Base-by-base conservation (phyloP, 1,140 invertebrate genomes). In the Papilio machaon region DNA sequence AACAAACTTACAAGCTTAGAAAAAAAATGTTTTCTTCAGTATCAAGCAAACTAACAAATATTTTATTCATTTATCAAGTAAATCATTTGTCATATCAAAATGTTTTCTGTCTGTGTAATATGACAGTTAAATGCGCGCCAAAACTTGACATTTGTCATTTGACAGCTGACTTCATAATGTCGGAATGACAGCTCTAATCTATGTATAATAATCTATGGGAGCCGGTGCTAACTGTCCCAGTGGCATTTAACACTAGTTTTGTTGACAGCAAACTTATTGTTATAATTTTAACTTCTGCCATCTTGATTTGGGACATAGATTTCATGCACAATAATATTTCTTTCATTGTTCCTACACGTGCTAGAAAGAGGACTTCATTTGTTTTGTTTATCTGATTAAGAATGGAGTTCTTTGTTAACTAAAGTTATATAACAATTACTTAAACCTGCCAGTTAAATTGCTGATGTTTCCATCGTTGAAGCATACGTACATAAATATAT, bases 71-170 rank as follows among this genome's bases (percentile, higher is more conserved):
- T 38, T 70, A 35, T 38, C 60, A 67, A 38, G 64, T 17, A 67
- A 70, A 13, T 0, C 2, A 70, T 70, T 70, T 70, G 64, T 38
- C 64, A 70, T 70, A 70, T 70, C 13, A 70, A 70, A 70, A 70
- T 13, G 64, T 70, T 38, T 70, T 38, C 64, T 13, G 64, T 10
- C 35, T 73, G 7, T 46, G 2, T 19, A 19, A 43, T 43, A 7
- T 73, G 73, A 73, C 73, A 73, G 38, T 17, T 73, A 19, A 47
- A 73, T 47, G 43, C 74, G 74, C 74, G 74, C 74, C 11, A 76
- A 76, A 54, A 76, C 46, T 76, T 76, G 47, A 76, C 74, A 76
- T 76, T 76, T 76, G n/a, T 76, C 47, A 76, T 76, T 54, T 76
- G 46, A 76, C 47, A 76, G 47, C 19, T 35, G 47, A 76, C 19